Evolutionary conservation across 2,888 invertebrate genomes (phyloP), one percentile per base, ranked within the genome.

Genomic region (Gortyna flavago): DNA sequence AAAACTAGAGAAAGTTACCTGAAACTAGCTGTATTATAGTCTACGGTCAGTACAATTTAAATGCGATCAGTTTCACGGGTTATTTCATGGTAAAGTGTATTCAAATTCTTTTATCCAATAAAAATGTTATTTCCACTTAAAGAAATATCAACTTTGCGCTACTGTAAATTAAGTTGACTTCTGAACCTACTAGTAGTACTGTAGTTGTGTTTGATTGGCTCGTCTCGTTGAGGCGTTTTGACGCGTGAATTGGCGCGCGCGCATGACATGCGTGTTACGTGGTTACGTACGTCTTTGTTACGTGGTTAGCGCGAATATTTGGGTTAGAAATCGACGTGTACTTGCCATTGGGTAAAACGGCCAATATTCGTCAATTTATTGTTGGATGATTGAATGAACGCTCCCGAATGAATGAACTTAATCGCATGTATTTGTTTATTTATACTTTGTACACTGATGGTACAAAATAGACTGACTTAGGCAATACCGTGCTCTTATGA

Each of bases 221-320:
- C 1, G 51, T 71, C 38, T 59, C 54, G 41, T 54, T 59, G 65
- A 66, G 61, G 13, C 69, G 62, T 69, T 44, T 54, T 75, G 61
- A 79, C 66, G 83, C 25, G 65, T 38, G 35, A 75, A 79, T 83
- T 79, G 79, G 72, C 83, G 72, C 75, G 32, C 35, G 79, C 83
- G 69, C 81, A 57, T 61, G 6, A 0, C 21, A 72, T 68, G 64
- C 44, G 54, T 51, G 79, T 59, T 38, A 38, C 44, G 77, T 48
- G 5, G 8, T 67, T 79, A 72, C 73, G 79, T 79, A 72, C 73
- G 79, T 82, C 72, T 70, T 59, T 13, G 57, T 82, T 81, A 82
- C 83, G 83, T 70, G 6, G 41, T 82, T 51, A 57, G 21, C 13
- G 48, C 41, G 35, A 71, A 81, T 81, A 71, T 76, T 76, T 68